phyloP scores from a whole-genome alignment of 2,113 vertebrate genomes.

The Paradoxurus hermaphroditus region DNA sequence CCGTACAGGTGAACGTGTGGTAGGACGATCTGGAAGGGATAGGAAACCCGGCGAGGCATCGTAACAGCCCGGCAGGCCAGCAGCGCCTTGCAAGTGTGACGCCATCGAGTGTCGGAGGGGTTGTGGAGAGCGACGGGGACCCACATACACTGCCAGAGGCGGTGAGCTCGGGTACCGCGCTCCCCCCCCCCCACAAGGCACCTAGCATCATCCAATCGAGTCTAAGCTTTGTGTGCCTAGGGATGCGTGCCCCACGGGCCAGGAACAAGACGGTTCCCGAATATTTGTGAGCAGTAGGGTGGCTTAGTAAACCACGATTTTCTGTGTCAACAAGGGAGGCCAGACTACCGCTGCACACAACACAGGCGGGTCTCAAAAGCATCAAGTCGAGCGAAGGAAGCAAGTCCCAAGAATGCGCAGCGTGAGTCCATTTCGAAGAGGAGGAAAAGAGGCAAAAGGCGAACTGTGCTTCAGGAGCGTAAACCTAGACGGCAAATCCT shows the following conservation, averaged over 20 bases:
- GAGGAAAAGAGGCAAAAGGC: neutral
- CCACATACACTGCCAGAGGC: rapidly evolving
- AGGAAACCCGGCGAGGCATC: neutral
- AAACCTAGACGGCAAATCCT: neutral
- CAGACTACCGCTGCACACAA: neutral
- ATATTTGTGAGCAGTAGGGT: neutral
- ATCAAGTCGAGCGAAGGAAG: neutral
- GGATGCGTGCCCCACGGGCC: neutral
- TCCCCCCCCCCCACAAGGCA: neutral
- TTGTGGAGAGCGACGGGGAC: neutral
- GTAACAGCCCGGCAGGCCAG: neutral
- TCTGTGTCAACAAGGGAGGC: neutral
- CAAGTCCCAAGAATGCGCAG: neutral
- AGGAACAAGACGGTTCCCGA: neutral
- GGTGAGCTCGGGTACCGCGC: rapidly evolving
- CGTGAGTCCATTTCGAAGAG: neutral
- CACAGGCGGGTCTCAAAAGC: neutral
- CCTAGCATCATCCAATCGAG: neutral
- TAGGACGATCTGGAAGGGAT: neutral
- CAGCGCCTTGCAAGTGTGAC: neutral
- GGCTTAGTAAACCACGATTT: neutral
- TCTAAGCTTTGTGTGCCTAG: too few species aligned
- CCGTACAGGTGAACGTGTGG: neutral
- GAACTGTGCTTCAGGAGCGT: neutral
- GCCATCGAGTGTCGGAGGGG: neutral